A percentile compares a stretch with the other conserved stretches of the same genome.
Conservation (phyloP, 2,888 invertebrate genomes). For the Phaedon cochleariae region DNA sequence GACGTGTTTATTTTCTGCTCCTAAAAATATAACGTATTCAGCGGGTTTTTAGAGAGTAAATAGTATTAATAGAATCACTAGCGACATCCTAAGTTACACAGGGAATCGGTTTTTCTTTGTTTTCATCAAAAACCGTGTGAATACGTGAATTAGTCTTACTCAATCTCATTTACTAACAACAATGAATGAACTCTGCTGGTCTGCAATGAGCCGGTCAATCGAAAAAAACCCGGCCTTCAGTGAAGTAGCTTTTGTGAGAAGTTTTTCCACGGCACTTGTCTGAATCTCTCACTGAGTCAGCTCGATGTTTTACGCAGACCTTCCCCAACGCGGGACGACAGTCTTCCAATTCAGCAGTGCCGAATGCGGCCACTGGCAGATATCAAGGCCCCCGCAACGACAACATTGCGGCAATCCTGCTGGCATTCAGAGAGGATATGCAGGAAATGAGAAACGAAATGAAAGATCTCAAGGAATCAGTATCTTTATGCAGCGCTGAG, state of each 20-base stretch:
- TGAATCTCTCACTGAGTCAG: conserved; percentile 2
- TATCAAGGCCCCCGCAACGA: not conserved
- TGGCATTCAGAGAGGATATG: not conserved
- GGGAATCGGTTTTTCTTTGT: too few species aligned
- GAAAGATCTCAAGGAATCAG: conserved; percentile 6
- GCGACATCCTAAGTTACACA: too few species aligned
- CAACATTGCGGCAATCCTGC: not conserved
- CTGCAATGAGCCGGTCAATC: not conserved
- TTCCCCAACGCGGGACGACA: not conserved
- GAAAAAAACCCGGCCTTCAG: conserved; percentile 1
- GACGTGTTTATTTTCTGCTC: too few species aligned
- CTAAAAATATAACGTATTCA: too few species aligned
- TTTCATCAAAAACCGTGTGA: too few species aligned
- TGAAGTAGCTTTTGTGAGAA: not conserved
- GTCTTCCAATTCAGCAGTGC: not conserved
- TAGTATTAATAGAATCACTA: too few species aligned
- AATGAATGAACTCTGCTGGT: not conserved
- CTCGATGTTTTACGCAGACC: not conserved
- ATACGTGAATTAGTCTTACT: too few species aligned
- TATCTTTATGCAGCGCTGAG: not conserved
- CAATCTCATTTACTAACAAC: not conserved
- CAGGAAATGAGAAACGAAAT: conserved; percentile 8
- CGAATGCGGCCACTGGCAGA: not conserved
- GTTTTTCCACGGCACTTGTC: not conserved
- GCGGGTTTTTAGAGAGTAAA: too few species aligned